A percentile compares a stretch with the other conserved stretches of the same genome.
These are phyloP conservation scores for Bursaphelenchus mucronatus DNA, from an alignment of 1,140 invertebrate species.

Conservation along the genomic window DNA sequence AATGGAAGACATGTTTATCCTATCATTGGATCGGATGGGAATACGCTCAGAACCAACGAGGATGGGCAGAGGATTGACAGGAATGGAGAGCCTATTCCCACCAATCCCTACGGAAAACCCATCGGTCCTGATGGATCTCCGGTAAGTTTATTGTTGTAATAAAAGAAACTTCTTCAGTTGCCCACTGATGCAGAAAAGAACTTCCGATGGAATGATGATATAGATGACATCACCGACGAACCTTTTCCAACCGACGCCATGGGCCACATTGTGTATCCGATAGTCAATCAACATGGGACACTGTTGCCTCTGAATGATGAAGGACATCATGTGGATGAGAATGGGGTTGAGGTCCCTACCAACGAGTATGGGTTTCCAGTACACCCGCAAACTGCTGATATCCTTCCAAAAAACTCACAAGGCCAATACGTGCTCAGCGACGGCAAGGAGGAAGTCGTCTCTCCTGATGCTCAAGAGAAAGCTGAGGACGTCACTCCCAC, in stretches of 20 bases:
- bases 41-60: slow-evolving; percentile 17
- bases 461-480: neutral
- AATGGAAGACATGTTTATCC: slow-evolving; percentile 26
- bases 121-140: slow-evolving; percentile 48
- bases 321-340: slow-evolving; percentile 33
- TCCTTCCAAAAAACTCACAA: slow-evolving; percentile 25
- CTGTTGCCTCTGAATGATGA: slow-evolving; percentile 15
- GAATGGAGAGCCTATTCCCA: slow-evolving; percentile 29
- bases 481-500: neutral
- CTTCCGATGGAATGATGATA: slow-evolving; percentile 11
- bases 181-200: neutral
- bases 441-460: neutral
- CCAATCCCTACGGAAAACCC: slow-evolving; percentile 34
- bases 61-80: slow-evolving; percentile 15
- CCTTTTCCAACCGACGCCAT: slow-evolving; percentile 38
- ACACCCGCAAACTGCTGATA: neutral
- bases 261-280: slow-evolving; percentile 21
- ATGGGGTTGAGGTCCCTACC: slow-evolving; percentile 28
- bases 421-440: neutral
- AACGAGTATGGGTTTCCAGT: slow-evolving; percentile 23
- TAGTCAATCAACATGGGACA: slow-evolving; percentile 7
- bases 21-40: slow-evolving; percentile 27
- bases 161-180: neutral
- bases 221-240: slow-evolving; percentile 15
- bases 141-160: neutral